Evolutionary conservation across 1,140 invertebrate species (phyloP).

Genomic region (Drosophila fuyamai): DNA sequence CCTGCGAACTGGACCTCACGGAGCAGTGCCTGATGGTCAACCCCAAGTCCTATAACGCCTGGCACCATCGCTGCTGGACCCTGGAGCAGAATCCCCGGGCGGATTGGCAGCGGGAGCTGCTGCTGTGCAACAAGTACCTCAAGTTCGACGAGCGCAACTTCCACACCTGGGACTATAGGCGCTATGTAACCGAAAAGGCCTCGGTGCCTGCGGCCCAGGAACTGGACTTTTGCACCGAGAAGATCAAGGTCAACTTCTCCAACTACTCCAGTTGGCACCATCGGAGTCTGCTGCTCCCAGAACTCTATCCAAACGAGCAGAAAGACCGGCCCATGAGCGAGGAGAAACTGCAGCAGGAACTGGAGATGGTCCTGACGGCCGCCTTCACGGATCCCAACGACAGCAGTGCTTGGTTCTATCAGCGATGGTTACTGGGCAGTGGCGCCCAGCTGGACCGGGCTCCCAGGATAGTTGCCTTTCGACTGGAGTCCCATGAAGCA

Average conservation of each 20-base stretch:
- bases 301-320: conserved; percentile 87
- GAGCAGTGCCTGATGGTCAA: conserved; percentile 93
- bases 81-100: conserved; percentile 90
- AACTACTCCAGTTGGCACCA: conserved; percentile 99
- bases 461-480: conserved; percentile 80
- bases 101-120: conserved; percentile 93
- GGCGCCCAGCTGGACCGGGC: conserved; percentile 78
- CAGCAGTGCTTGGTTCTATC: conserved; percentile 99
- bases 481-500: conserved; percentile 79
- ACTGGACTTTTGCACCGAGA: conserved; percentile 92
- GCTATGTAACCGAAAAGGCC: conserved; percentile 90
- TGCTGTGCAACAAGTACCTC: conserved; percentile 94
- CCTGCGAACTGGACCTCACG: conserved; percentile 92
- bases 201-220: conserved; percentile 89
- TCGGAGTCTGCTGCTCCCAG: conserved; percentile 94
- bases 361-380: conserved; percentile 95
- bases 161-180: conserved; percentile 97
- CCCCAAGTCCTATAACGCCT: conserved; percentile 97
- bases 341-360: conserved; percentile 87
- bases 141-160: conserved; percentile 98
- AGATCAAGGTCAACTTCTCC: conserved; percentile 96
- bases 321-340: conserved; percentile 86
- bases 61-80: conserved; percentile 97
- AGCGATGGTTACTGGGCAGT: conserved; percentile 93
- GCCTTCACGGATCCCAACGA: conserved; percentile 98